Evolutionary conservation across 2,888 invertebrate genomes (phyloP), one percentile per base, ranked within the genome.

Genomic region (Thecophora atra): DNA sequence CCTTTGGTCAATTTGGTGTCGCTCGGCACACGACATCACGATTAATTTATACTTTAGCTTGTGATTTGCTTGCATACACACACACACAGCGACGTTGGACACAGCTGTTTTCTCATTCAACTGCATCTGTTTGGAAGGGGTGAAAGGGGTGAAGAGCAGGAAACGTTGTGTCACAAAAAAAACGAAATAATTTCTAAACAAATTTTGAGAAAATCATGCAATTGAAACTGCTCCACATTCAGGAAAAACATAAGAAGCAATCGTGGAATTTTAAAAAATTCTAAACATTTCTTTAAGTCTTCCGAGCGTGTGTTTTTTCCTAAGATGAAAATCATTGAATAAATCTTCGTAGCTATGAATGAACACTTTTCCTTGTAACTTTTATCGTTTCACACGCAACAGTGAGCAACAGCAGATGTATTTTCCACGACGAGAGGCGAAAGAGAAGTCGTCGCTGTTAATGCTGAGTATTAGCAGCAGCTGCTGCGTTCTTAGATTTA

Each of bases 31-130:
- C 21, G 21, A 19, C 21, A 54, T 54, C 54, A 54, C 21, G 54
- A 54, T 54, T 54, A 54, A 54, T 54, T 54, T 54, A 54, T 54
- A 21, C n/a, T 21, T 21, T 21, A 21, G 24, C 54, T 21, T n/a
- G 19, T n/a, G 54, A 54, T 19, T 54, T 54, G 21, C 21, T 19
- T 54, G 19, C 21, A 54, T 11, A 8, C 19, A 21, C 21, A 21
- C 54, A n/a, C 21, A 3, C 1, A 37, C 24, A 58, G 58, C 58
- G n/a, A n/a, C n/a, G n/a, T n/a, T n/a, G n/a, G n/a, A n/a, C n/a
- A n/a, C n/a, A 58, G 58, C 58, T 58, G 58, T 8, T 26, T 47
- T 11, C 13, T 5, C 17, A 47, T 47, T 47, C 11, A 47, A 47
- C 11, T 47, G 15, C 47, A 47, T 37, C 7, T 37, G 37, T 37